Conservation (phyloP, 2,797 vertebrate genomes). For the Siniperca undulata region DNA sequence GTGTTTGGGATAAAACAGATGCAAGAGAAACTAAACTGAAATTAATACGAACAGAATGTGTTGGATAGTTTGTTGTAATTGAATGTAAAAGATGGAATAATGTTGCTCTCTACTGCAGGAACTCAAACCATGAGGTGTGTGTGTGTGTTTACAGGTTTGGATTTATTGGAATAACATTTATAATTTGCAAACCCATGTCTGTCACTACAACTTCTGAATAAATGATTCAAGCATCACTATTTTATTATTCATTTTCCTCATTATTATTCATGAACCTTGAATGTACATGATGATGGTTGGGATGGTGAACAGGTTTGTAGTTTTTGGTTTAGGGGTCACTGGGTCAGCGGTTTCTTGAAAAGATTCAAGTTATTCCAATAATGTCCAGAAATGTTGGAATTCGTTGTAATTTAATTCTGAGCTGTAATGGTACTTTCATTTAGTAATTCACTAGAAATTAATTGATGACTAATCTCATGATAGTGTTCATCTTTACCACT, state of each 20-base stretch:
- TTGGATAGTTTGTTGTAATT: slow-evolving; percentile 1
- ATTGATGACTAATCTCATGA: neutral
- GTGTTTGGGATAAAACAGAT: slow-evolving; percentile 15
- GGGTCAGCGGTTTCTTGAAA: neutral
- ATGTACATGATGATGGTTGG: neutral
- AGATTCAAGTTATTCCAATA: slow-evolving; percentile 2
- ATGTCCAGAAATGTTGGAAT: neutral
- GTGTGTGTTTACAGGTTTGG: slow-evolving; percentile 26
- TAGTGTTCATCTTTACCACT: neutral
- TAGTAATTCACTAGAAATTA: neutral
- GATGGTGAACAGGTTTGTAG: neutral
- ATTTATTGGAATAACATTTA: slow-evolving; percentile 19
- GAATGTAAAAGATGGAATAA: slow-evolving; percentile 20
- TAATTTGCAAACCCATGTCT: slow-evolving; percentile 33
- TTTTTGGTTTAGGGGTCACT: neutral
- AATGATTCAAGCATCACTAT: slow-evolving; percentile 26
- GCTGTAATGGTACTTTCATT: neutral
- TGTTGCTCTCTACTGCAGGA: slow-evolving; percentile 1
- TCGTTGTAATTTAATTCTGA: neutral
- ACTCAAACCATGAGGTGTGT: slow-evolving; percentile 28
- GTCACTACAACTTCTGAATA: slow-evolving; percentile 58
- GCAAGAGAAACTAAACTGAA: neutral
- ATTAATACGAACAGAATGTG: neutral
- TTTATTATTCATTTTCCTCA: neutral
- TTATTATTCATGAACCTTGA: neutral